A percentile compares a stretch with the other conserved stretches of the same genome.
Evolutionary conservation across 2,113 vertebrate species (phyloP).

Genomic region (Myanophis thanlyinensis): DNA sequence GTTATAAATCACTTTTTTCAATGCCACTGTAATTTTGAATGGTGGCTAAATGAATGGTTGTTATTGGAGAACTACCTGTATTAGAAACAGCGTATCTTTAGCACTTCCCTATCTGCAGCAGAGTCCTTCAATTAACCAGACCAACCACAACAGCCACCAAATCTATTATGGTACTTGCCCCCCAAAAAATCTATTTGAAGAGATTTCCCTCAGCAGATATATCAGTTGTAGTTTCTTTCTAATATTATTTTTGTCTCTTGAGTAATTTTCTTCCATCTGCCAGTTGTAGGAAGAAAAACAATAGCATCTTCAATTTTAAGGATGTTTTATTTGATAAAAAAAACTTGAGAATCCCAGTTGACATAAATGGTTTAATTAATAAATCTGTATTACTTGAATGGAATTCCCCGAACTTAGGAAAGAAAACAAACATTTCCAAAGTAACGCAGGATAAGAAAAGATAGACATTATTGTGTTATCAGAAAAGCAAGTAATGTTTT

Average conservation of each 20-base stretch:
- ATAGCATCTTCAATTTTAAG: background rate
- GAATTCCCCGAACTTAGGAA: background rate
- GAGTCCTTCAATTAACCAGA: background rate
- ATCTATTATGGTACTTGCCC: background rate
- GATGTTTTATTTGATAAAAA: background rate
- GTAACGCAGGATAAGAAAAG: background rate
- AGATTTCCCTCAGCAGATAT: background rate
- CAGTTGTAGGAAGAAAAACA: background rate
- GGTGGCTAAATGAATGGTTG: background rate
- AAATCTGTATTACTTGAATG: background rate
- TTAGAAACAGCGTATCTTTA: background rate
- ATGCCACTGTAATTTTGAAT: background rate
- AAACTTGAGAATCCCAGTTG: background rate
- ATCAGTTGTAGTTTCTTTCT: background rate
- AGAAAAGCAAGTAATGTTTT: background rate
- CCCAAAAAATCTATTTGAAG: background rate
- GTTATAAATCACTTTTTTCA: background rate
- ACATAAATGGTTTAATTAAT: background rate
- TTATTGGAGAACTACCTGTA: background rate
- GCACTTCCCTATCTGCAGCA: background rate
- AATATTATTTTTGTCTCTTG: background rate
- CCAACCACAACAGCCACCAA: background rate
- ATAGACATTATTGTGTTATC: background rate
- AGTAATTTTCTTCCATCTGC: background rate
- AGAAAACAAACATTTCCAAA: background rate